Conservation (phyloP, 2,888 invertebrate species). For the Hyles lineata region DNA sequence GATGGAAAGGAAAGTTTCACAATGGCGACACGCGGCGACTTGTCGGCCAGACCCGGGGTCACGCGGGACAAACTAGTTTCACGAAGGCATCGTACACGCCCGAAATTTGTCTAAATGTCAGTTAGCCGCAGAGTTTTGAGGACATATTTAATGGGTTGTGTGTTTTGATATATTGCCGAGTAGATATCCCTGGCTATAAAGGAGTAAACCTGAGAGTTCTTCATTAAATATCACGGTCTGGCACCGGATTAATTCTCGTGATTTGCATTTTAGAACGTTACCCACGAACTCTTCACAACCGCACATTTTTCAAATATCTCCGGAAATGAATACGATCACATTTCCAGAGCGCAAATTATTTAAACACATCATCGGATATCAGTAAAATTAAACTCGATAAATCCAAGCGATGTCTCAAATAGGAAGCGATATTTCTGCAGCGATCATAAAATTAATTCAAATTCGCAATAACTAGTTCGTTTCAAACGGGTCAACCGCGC, state of each 20-base stretch:
- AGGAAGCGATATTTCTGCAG: not conserved
- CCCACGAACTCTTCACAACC: too few relatives aligned
- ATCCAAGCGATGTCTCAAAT: not conserved
- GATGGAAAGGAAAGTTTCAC: conserved; percentile 58
- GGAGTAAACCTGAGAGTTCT: too few relatives aligned
- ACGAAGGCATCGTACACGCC: conserved; percentile 52
- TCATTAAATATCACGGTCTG: too few relatives aligned
- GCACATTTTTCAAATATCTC: too few relatives aligned
- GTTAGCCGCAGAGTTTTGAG: not conserved
- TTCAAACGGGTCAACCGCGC: not conserved
- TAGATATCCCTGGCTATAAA: too few relatives aligned
- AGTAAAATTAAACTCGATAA: not conserved
- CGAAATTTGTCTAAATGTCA: conserved; percentile 50
- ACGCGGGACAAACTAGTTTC: conserved; percentile 61
- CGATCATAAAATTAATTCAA: conserved; percentile 18
- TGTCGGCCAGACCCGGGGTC: conserved; percentile 59
- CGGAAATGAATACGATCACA: too few relatives aligned
- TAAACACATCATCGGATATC: not conserved
- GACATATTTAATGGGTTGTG: not conserved
- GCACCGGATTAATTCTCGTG: too few relatives aligned
- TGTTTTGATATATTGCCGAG: too few relatives aligned
- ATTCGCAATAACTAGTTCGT: conserved; percentile 1
- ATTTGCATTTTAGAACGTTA: too few relatives aligned
- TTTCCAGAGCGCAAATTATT: too few relatives aligned
- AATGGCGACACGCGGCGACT: conserved; percentile 55